These are phyloP conservation scores for Epinotia ramella DNA, from an alignment of 2,888 invertebrate genomes.

Conservation along the genomic window DNA sequence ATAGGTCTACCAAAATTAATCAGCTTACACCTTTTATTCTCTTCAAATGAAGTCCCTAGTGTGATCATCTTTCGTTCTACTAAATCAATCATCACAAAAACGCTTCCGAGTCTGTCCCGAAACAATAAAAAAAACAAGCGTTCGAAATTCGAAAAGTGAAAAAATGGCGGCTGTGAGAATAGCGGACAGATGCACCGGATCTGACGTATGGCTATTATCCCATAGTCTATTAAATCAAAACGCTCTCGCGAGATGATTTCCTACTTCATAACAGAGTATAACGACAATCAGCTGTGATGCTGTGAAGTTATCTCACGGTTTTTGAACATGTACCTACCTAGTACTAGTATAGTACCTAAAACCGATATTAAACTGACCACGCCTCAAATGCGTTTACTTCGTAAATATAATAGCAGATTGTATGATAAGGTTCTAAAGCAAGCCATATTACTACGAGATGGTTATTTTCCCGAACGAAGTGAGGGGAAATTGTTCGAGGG, in stretches of 20 bases:
- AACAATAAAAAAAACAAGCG: slow-evolving; percentile 51
- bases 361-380: not conserved
- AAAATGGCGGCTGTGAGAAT: slow-evolving; percentile 71
- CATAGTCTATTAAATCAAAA: slow-evolving; percentile 23
- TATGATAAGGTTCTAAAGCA: too few relatives aligned
- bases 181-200: slow-evolving; percentile 67
- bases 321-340: not conserved
- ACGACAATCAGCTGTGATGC: slow-evolving; percentile 54
- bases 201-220: slow-evolving; percentile 58
- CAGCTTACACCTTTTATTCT: not conserved
- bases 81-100: slow-evolving; percentile 18
- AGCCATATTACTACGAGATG: too few relatives aligned
- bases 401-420: too few relatives aligned
- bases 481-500: too few relatives aligned
- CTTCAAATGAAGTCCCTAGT: not conserved
- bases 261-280: slow-evolving; percentile 46
- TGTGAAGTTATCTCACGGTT: slow-evolving; percentile 2
- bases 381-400: not conserved
- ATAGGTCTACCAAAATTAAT: too few relatives aligned
- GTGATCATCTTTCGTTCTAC: not conserved
- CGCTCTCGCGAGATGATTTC: slow-evolving; percentile 4
- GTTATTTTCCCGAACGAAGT: too few relatives aligned
- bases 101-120: slow-evolving; percentile 49
- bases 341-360: too few relatives aligned
- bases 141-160: slow-evolving; percentile 56